Conservation (phyloP, 2,888 invertebrate species). For the Zaprionus lineosus region DNA sequence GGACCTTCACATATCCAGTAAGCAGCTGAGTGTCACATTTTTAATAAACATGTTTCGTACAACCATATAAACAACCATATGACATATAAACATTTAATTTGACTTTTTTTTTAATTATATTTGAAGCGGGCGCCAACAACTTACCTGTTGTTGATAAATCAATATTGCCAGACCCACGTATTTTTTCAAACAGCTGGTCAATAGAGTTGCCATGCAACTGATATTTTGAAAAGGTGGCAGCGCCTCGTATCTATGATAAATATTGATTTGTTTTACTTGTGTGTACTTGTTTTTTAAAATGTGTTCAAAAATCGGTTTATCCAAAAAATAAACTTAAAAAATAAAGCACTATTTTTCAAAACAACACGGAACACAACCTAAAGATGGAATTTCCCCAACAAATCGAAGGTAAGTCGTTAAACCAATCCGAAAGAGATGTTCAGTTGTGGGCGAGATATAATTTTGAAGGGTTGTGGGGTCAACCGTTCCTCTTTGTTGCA, state of each 20-base stretch:
- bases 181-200: slow-evolving; percentile 26
- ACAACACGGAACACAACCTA: slow-evolving; percentile 16
- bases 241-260: slow-evolving; percentile 30
- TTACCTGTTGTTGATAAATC: slow-evolving; percentile 41
- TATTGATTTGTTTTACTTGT: slow-evolving; percentile 55
- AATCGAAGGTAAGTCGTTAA: slow-evolving; percentile 74
- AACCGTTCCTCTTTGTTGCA: slow-evolving; percentile 49
- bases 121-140: slow-evolving; percentile 6
- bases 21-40: too few species aligned
- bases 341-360: neutral
- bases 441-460: slow-evolving; percentile 10
- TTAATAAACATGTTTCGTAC: too few species aligned
- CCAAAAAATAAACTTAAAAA: neutral
- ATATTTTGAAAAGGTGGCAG: slow-evolving; percentile 20
- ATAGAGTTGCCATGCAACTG: slow-evolving; percentile 9
- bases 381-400: slow-evolving; percentile 80
- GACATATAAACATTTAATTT: neutral
- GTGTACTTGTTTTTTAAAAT: slow-evolving; percentile 46
- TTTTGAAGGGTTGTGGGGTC: slow-evolving; percentile 17
- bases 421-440: slow-evolving; percentile 14
- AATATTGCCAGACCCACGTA: slow-evolving; percentile 24
- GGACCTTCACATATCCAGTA: neutral
- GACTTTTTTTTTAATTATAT: neutral
- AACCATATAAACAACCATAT: too few species aligned
- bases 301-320: slow-evolving; percentile 26